These are phyloP conservation scores for Galaxea fascicularis DNA, from an alignment of 92 coral and sea anemone species.

Conservation along the genomic window DNA sequence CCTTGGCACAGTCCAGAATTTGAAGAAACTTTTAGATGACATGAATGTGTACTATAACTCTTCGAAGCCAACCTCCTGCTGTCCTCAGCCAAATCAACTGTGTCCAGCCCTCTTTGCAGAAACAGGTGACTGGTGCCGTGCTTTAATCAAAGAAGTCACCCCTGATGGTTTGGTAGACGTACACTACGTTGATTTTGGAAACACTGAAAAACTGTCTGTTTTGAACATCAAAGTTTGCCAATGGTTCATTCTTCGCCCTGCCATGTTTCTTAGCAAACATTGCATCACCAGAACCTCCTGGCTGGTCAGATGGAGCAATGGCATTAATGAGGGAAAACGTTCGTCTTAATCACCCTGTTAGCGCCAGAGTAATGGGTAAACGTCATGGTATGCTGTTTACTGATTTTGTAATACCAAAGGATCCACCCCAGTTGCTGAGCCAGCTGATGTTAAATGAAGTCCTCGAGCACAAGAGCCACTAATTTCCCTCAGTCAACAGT, in stretches of 20 bases:
- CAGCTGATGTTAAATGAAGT: conserved; percentile 30
- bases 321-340: conserved; percentile 59
- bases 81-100: conserved; percentile 64
- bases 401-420: conserved; percentile 57
- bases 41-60: conserved; percentile 53
- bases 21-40: conserved; percentile 48
- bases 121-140: conserved; percentile 83
- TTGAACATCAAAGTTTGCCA: conserved; percentile 62
- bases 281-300: conserved; percentile 50
- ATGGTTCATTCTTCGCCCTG: conserved; percentile 76
- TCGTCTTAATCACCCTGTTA: conserved; percentile 45
- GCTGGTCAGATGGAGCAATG: conserved; percentile 74
- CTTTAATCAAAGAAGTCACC: conserved; percentile 53
- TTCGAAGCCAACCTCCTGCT: conserved; percentile 41
- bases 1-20: conserved; percentile 31
- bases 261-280: conserved; percentile 77
- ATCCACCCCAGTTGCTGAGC: conserved; percentile 33
- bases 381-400: conserved; percentile 54
- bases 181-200: conserved; percentile 89
- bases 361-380: conserved; percentile 45
- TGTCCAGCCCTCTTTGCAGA: conserved; percentile 66
- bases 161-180: conserved; percentile 49
- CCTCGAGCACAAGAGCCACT: neutral
- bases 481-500: neutral
- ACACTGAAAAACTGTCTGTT: conserved; percentile 60